Evolutionary conservation across 2,113 vertebrate genomes (phyloP), one percentile per base, ranked within the genome.

Genomic region (Rhabdomys dilectus): DNA sequence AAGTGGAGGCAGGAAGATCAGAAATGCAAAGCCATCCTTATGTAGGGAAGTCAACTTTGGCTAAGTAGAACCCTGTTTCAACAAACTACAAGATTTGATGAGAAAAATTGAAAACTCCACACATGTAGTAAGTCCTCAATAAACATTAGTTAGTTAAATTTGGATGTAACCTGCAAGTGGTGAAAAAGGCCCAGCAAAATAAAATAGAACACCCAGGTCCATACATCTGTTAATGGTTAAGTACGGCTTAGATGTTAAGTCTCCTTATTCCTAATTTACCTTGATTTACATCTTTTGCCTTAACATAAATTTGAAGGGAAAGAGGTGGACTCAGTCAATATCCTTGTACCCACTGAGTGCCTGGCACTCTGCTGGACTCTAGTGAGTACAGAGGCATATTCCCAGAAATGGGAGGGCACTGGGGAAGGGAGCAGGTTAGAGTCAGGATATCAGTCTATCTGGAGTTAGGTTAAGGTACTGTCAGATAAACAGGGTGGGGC

Each of bases 401-500:
- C 56, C 81, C 70, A 15, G 36, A 92, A 66, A 39, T 89, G 13
- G 75, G 58, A 94, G 90, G 80, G 72, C 51, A 5, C 70, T 66
- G 45, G 60, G 34, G 72, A 80, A 58, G 34, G 78, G n/a, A 94
- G 36, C 42, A 72, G 64, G 80, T 96, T 81, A 81, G 76, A 96
- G 85, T 81, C 90, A 92, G 94, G 85, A 90, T 91, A 31, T 78
- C 73, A 72, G 75, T 17, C 80, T 89, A 29, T 94, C 34, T 95
- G 42, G 64, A 95, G 51, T 86, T 88, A 56, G 88, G 84, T 64
- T 90, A 58, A 62, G 62, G 93, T 42, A 81, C 62, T 72, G 68
- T 75, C 92, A 91, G 88, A 90, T 95, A 97, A 93, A 36, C 72
- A 56, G 77, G 92, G 91, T 96, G 93, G 66, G 94, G 94, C 51